Evolutionary conservation across 1,140 invertebrate genomes (phyloP).

Genomic region (Cryptotermes secundus): DNA sequence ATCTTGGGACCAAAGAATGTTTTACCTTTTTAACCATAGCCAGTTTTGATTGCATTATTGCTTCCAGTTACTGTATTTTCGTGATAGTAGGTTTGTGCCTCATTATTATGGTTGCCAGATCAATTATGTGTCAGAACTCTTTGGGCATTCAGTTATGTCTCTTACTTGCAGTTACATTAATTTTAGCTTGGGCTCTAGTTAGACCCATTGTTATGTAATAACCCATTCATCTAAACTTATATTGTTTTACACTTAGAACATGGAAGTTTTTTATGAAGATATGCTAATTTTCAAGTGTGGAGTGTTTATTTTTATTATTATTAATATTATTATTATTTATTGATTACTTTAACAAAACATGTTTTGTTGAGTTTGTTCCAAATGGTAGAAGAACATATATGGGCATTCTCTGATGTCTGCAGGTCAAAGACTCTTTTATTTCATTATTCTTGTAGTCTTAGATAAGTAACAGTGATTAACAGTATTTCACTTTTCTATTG

Average conservation of each 20-base stretch:
- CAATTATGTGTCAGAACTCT: not conserved
- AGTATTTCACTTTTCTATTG: not conserved
- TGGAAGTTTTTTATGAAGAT: not conserved
- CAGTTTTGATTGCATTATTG: constrained; percentile 2
- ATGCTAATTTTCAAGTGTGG: not conserved
- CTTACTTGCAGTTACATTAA: not conserved
- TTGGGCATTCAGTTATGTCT: not conserved
- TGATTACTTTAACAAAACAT: not conserved
- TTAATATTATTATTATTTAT: not conserved
- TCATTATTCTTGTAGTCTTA: not conserved
- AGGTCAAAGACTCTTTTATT: not conserved
- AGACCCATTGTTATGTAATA: not conserved
- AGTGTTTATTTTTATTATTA: not conserved
- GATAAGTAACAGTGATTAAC: not conserved
- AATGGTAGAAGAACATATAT: not conserved
- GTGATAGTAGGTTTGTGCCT: not conserved
- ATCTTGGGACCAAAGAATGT: constrained; percentile 6
- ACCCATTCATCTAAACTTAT: no score
- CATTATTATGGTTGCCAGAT: not conserved
- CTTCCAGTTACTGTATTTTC: constrained; percentile 7
- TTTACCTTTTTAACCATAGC: constrained; percentile 14
- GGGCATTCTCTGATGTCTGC: not conserved
- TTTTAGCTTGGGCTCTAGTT: not conserved
- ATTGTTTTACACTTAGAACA: not conserved
- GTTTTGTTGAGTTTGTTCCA: not conserved